Evolutionary conservation across 2,113 vertebrate species (phyloP).

Genomic region (Sylvicapra grimmia): DNA sequence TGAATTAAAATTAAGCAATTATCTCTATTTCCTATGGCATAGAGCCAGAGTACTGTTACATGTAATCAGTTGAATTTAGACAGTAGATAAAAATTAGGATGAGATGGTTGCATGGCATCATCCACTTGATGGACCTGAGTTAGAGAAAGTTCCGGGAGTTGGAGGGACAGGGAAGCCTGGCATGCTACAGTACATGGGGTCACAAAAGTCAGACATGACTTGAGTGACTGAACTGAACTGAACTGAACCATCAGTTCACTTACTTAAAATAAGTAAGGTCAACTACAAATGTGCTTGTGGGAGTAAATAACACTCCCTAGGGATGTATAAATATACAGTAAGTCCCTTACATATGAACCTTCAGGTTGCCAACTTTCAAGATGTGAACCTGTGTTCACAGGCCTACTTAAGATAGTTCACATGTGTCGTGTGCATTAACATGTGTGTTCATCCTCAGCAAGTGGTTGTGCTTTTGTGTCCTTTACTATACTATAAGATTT

Average conservation of each 20-base stretch:
- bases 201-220: background rate
- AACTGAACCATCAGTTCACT: background rate
- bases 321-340: background rate
- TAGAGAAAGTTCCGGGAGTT: background rate
- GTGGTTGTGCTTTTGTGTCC: background rate
- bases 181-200: background rate
- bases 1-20: constrained; percentile 56
- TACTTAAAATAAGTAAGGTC: background rate
- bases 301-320: background rate
- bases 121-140: background rate
- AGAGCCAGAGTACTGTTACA: background rate
- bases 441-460: background rate
- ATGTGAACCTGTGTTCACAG: background rate
- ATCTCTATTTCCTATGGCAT: background rate
- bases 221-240: background rate
- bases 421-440: background rate
- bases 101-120: background rate
- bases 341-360: background rate
- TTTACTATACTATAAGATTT: background rate
- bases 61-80: constrained; percentile 8
- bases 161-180: background rate
- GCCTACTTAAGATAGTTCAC: background rate
- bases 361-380: background rate
- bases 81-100: background rate
- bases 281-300: background rate